Conservation (phyloP, 2,888 invertebrate genomes). For the Argyresthia goedartella region DNA sequence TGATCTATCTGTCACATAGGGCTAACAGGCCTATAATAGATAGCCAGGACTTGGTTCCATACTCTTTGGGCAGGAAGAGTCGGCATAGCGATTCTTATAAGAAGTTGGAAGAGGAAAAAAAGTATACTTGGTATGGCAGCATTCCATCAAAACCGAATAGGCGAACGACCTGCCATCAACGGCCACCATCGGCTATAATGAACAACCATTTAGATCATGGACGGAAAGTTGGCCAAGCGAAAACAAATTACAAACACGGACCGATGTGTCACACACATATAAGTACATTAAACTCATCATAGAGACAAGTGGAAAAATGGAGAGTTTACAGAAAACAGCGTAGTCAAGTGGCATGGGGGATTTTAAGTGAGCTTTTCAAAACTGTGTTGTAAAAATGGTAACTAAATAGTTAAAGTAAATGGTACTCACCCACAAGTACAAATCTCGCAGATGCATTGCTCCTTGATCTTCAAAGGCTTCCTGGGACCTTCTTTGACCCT, state of each 20-base stretch:
- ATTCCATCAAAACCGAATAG: too few species aligned
- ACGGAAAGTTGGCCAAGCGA: neutral
- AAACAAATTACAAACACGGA: slow-evolving; percentile 1
- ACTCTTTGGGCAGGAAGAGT: too few species aligned
- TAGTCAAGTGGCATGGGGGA: neutral
- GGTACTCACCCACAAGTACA: slow-evolving; percentile 90
- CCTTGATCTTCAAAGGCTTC: slow-evolving; percentile 69
- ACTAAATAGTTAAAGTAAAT: neutral
- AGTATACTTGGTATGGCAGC: too few species aligned
- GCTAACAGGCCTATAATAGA: too few species aligned
- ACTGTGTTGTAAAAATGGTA: neutral
- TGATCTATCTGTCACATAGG: too few species aligned
- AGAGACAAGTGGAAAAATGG: too few species aligned
- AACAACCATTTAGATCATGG: slow-evolving; percentile 9
- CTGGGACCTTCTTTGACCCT: slow-evolving; percentile 47
- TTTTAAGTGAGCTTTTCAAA: too few species aligned
- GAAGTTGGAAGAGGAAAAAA: too few species aligned
- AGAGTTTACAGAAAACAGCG: too few species aligned
- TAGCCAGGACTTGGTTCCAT: too few species aligned
- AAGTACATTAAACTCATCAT: neutral
- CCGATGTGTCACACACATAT: neutral
- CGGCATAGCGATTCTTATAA: too few species aligned
- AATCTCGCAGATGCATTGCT: slow-evolving; percentile 90
- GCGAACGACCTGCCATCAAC: too few species aligned
- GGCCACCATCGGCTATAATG: slow-evolving; percentile 2